Conservation (phyloP, 2,797 vertebrate species). For the Pantherophis alleghaniensis region DNA sequence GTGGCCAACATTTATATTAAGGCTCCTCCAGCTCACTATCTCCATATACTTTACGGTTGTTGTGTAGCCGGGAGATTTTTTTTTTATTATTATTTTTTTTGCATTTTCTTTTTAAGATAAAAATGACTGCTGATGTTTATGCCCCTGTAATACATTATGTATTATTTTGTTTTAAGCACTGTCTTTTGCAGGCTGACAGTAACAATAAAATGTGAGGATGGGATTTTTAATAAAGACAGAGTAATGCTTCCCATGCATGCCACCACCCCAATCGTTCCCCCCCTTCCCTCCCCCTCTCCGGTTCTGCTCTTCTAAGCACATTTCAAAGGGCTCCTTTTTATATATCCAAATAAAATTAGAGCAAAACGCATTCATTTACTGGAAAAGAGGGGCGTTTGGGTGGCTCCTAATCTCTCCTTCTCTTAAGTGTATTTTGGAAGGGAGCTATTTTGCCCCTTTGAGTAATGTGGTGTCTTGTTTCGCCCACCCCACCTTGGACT, state of each 20-base stretch:
- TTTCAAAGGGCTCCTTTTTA: conserved; percentile 92
- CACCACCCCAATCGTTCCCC: conserved; percentile 68
- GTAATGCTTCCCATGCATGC: conserved; percentile 89
- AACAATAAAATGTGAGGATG: conserved; percentile 99
- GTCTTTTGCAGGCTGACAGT: conserved; percentile 99
- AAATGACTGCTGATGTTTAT: conserved; percentile 92
- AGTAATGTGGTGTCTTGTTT: conserved; percentile 54
- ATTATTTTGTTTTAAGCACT: conserved; percentile 99
- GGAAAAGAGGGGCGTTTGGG: conserved; percentile 73
- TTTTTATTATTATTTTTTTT: conserved; percentile 70
- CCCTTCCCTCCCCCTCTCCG: conserved; percentile 20
- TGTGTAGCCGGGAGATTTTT: not conserved
- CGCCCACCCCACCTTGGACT: conserved; percentile 24
- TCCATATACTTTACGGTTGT: conserved; percentile 44
- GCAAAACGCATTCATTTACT: conserved; percentile 84
- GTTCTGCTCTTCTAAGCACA: conserved; percentile 96
- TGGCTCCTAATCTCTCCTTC: conserved; percentile 24
- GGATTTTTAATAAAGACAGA: conserved; percentile 99
- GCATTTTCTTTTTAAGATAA: conserved; percentile 94
- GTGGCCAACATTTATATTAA: conserved; percentile 66
- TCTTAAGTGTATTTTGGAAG: conserved; percentile 47
- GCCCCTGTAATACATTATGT: conserved; percentile 94
- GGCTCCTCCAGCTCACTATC: conserved; percentile 55
- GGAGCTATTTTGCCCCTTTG: conserved; percentile 27
- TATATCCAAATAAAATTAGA: conserved; percentile 94